A percentile compares a stretch with the other conserved stretches of the same genome.
phyloP scores from a whole-genome alignment of 2,888 invertebrate genomes.

The Tachina grossa region DNA sequence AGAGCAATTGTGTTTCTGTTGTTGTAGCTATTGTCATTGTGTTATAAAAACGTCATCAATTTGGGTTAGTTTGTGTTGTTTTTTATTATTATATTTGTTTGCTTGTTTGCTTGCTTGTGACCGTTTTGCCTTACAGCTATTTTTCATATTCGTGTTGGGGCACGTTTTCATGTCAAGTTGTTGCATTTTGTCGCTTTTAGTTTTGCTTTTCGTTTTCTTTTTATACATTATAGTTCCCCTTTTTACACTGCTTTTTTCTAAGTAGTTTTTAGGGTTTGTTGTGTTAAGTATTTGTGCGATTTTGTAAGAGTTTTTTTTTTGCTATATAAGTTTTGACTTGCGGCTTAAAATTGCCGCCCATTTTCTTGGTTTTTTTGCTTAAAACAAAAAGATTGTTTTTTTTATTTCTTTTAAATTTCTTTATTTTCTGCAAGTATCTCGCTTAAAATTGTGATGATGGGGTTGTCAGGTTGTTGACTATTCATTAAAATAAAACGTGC shows the following conservation, averaged over 20 bases:
- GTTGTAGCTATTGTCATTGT: constrained; percentile 63
- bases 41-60: constrained; percentile 68
- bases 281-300: not conserved
- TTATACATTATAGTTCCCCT: constrained; percentile 2
- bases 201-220: constrained; percentile 17
- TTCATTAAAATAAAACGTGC: not conserved
- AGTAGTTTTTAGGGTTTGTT: constrained; percentile 4
- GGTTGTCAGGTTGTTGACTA: constrained; percentile 57
- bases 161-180: constrained; percentile 71
- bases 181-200: constrained; percentile 69
- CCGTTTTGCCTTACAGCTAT: constrained; percentile 68
- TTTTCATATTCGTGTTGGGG: constrained; percentile 69
- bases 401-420: not conserved
- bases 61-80: constrained; percentile 64
- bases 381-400: not conserved
- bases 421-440: constrained; percentile 19
- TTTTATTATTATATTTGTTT: constrained; percentile 2
- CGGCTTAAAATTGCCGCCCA: constrained; percentile 65
- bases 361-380: constrained; percentile 52
- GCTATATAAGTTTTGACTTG: constrained; percentile 29
- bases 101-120: constrained; percentile 45
- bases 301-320: not conserved
- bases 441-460: constrained; percentile 35
- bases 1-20: constrained; percentile 32
- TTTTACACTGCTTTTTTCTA: not conserved